Evolutionary conservation across 2,797 vertebrate genomes (phyloP), one percentile per base, ranked within the genome.

Genomic region (Gadopsis marmoratus): DNA sequence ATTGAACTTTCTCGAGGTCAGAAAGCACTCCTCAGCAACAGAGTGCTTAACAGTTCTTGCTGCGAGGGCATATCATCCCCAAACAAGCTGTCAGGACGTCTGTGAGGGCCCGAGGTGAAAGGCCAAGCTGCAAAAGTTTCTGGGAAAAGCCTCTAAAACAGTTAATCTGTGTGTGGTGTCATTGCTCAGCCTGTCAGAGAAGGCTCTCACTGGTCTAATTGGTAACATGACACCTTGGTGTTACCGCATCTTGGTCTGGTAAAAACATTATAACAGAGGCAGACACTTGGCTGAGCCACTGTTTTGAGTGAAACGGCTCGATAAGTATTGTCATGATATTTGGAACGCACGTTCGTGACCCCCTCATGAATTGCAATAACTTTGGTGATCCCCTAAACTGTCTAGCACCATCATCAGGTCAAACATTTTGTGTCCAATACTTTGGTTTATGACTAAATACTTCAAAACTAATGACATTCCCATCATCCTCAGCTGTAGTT

Each of bases 171-270:
- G 76, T 86, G 88, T 83, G 84, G 85, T 83, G 90, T 90, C 87
- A 72, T 87, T 77, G 21, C 83, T 77, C 71, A 83, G 87, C 43
- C 82, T 88, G 82, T 90, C 86, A 85, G 87, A 79, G 63, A 65
- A 68, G 64, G 56, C 62, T 48, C 70, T 72, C 66, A 5, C 78
- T 33, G 73, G 81, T 81, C 89, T 95, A 93, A 95, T 95, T 94
- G 94, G 94, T 92, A 92, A 95, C 74, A 29, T 50, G 90, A 93
- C 75, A 85, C 91, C 83, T 82, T 60, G 37, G 79, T 85, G 90
- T 93, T 88, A 78, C 88, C 23, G 71, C 80, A 63, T 78, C 78
- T 64, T 58, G 47, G 81, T 87, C 94, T 95, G 94, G 78, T 92
- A 83, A 94, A 94, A 77, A 78, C 91, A 93, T 94, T 90, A 90